Percentiles rank a stretch among this genome's conserved stretches.
Conservation (phyloP, 2,888 invertebrate species). For the Ennomos fuscantarius region DNA sequence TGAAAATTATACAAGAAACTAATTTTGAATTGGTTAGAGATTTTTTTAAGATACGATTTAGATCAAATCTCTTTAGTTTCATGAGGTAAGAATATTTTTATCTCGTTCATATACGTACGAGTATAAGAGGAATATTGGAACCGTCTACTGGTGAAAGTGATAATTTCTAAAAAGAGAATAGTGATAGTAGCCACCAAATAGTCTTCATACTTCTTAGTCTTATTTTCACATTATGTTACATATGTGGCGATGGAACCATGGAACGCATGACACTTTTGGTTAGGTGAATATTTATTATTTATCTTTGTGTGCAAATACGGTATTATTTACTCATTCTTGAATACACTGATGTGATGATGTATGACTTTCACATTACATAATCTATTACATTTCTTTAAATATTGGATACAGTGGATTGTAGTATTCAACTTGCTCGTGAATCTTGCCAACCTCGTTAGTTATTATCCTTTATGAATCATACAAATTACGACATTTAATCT, state of each 20-base stretch:
- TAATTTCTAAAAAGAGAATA: constrained; percentile 23
- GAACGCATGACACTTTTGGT: constrained; percentile 24
- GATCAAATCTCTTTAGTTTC: too few relatives aligned
- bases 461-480: too few relatives aligned
- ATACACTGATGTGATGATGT: constrained; percentile 15
- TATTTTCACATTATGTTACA: constrained; percentile 8
- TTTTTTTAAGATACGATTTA: too few relatives aligned
- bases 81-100: too few relatives aligned
- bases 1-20: too few relatives aligned
- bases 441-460: too few relatives aligned
- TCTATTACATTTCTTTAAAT: constrained; percentile 37
- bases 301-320: constrained; percentile 13
- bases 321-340: constrained; percentile 21
- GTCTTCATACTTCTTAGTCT: too few relatives aligned
- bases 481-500: too few relatives aligned
- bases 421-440: too few relatives aligned
- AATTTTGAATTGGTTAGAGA: too few relatives aligned
- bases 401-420: neutral
- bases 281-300: constrained; percentile 16
- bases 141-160: constrained; percentile 35
- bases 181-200: neutral
- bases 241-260: constrained; percentile 17
- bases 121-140: constrained; percentile 11
- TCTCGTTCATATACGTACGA: too few relatives aligned
- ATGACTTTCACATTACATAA: constrained; percentile 33